These are phyloP conservation scores for Phoxinus dragarum DNA, from an alignment of 2,797 vertebrate species.

Conservation along the genomic window DNA sequence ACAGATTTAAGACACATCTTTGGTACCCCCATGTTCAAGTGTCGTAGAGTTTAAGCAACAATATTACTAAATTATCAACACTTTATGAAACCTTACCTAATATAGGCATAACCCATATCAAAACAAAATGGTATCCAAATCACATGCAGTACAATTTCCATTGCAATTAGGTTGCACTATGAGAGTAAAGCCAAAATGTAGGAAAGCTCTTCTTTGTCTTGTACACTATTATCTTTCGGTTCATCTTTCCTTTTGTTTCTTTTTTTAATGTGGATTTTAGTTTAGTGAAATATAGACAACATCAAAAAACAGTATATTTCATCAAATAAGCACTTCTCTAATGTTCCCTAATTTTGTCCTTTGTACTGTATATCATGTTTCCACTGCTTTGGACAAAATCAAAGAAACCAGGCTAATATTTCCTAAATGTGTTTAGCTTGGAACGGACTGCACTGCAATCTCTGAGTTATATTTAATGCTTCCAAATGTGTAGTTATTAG, in stretches of 20 bases:
- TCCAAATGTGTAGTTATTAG: conserved; percentile 54
- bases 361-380: conserved; percentile 39
- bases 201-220: background rate
- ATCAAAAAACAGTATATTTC: background rate
- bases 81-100: background rate
- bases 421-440: conserved; percentile 59
- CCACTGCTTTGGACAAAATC: conserved; percentile 47
- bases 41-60: background rate
- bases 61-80: background rate
- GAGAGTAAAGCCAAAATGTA: background rate
- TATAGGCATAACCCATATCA: background rate
- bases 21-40: background rate
- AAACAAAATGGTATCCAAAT: background rate
- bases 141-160: background rate
- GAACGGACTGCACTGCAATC: conserved; percentile 38
- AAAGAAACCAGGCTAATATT: conserved; percentile 55
- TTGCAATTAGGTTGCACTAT: background rate
- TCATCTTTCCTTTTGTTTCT: background rate
- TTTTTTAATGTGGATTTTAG: conserved; percentile 1
- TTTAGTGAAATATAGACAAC: conserved; percentile 4
- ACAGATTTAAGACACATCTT: background rate
- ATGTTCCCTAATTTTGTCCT: conserved; percentile 35
- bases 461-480: conserved; percentile 53
- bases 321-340: conserved; percentile 35
- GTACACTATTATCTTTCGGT: background rate